A percentile compares a stretch with the other conserved stretches of the same genome.
Conservation (phyloP, 1,140 invertebrate genomes). For the Galleria mellonella region DNA sequence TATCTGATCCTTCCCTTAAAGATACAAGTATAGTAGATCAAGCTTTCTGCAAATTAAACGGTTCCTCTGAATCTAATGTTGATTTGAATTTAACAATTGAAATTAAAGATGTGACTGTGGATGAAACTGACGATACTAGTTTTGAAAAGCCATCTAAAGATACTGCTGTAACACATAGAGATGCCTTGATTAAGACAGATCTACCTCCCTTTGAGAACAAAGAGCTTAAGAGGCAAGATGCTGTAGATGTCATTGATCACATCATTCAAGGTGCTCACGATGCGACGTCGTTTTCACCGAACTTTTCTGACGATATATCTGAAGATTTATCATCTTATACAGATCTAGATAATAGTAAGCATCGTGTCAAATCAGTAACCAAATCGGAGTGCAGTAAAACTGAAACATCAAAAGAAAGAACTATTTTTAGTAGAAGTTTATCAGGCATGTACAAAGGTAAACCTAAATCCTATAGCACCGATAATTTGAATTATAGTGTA, state of each 20-base stretch:
- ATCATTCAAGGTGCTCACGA: conserved; percentile 32
- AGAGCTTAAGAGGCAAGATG: conserved; percentile 47
- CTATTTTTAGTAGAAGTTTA: conserved; percentile 44
- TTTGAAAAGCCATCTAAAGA: conserved; percentile 6
- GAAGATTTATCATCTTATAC: no score
- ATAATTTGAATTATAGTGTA: conserved; percentile 41
- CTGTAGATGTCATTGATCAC: conserved; percentile 27
- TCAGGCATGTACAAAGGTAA: conserved; percentile 49
- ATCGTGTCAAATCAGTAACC: conserved; percentile 11
- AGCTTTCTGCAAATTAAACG: conserved; percentile 47
- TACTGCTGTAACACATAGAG: conserved; percentile 9
- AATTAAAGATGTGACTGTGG: conserved; percentile 51
- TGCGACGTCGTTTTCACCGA: conserved; percentile 4
- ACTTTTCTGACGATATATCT: conserved; percentile 8
- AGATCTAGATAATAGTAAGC: conserved; percentile 17
- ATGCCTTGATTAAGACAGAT: conserved; percentile 24
- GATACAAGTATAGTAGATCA: conserved; percentile 45
- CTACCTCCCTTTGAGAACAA: conserved; percentile 31
- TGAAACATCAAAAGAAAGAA: conserved; percentile 22
- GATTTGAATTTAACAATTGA: conserved; percentile 34
- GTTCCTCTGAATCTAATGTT: conserved; percentile 10
- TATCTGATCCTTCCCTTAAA: conserved; percentile 34
- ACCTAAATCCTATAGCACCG: conserved; percentile 56
- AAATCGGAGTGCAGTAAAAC: conserved; percentile 36
- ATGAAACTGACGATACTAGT: conserved; percentile 47